These are phyloP conservation scores for Gymnothorax reevesii DNA, from an alignment of 2,797 vertebrate species.

Conservation along the genomic window DNA sequence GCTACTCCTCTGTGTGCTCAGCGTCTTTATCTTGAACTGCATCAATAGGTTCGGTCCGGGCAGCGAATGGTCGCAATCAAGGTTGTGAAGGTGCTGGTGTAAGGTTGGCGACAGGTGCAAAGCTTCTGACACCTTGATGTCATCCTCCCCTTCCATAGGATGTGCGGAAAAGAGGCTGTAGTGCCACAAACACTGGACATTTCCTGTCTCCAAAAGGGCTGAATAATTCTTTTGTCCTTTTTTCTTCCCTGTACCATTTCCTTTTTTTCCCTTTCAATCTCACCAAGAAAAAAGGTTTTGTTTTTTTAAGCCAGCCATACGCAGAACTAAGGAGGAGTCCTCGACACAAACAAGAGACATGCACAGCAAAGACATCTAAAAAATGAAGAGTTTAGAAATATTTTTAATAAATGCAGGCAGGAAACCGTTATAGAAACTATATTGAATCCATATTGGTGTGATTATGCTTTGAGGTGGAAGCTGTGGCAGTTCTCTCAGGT, in stretches of 20 bases:
- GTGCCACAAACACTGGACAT: not conserved
- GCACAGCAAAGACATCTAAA: too few species aligned
- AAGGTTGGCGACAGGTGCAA: constrained; percentile 10
- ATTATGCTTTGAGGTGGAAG: too few species aligned
- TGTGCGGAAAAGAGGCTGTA: not conserved
- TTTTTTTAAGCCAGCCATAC: too few species aligned
- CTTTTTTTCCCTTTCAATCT: not conserved
- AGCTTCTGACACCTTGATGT: not conserved
- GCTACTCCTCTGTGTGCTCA: constrained; percentile 41
- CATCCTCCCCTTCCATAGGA: not conserved
- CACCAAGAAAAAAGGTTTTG: too few species aligned
- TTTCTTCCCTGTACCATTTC: not conserved
- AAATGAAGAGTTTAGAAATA: too few species aligned
- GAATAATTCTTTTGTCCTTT: not conserved
- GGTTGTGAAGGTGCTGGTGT: not conserved
- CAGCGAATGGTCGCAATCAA: not conserved
- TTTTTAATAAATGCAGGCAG: too few species aligned
- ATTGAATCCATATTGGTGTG: too few species aligned
- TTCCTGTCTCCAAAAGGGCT: not conserved
- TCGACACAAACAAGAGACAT: too few species aligned
- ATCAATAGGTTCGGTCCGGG: not conserved
- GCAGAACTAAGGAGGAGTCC: too few species aligned
- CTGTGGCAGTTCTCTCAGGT: too few species aligned
- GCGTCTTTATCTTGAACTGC: constrained; percentile 28
- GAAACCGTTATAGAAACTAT: too few species aligned